Evolutionary conservation across 1,140 invertebrate genomes (phyloP), one percentile per base, ranked within the genome.

Genomic region (Parapsyche elsis): DNA sequence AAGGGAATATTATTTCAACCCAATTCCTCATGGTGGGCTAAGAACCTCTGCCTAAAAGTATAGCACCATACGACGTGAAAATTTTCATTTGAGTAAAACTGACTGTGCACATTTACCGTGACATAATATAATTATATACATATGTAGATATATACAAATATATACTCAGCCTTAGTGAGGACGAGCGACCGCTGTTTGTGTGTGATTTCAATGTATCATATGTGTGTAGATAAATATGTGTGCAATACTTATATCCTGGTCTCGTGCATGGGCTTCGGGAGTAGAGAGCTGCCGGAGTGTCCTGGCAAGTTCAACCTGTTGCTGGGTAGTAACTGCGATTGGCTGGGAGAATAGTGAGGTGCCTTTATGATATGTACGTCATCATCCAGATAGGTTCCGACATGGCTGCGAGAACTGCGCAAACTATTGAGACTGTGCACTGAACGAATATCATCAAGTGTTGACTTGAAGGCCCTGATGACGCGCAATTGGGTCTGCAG

Each of bases 401-500:
- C 93, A 89, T 95, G 93, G 89, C 80, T 80, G 49, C 82, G 77
- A 14, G 80, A 94, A 87, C 93, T 94, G 89, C 95, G 93, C 88
- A 95, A 92, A 91, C 93, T 95, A 90, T 94, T 94, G 89, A 95
- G 93, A 90, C 94, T 95, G 92, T 96, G 95, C 87, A 96, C 92
- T 88, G 95, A 96, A 87, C 94, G 93, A 88, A 97, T 91, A 90
- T 98, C 96, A 92, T 98, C 96, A 91, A 97, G 90, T 85, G 94
- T 97, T 85, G 95, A 96, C 91, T 95, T 96, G 94, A 98, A 98
- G 87, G 96, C 96, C 90, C 95, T 94, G 90, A 97, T 97, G 88
- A 98, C 96, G 91, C 96, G 94, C 90, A 98, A 93, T 96, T 98
- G 96, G 88, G 96, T 97, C 90, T 97, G 96, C 85, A 98, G 92